These are phyloP conservation scores for Perdita meconis DNA, from an alignment of 2,888 invertebrate genomes.

Conservation along the genomic window DNA sequence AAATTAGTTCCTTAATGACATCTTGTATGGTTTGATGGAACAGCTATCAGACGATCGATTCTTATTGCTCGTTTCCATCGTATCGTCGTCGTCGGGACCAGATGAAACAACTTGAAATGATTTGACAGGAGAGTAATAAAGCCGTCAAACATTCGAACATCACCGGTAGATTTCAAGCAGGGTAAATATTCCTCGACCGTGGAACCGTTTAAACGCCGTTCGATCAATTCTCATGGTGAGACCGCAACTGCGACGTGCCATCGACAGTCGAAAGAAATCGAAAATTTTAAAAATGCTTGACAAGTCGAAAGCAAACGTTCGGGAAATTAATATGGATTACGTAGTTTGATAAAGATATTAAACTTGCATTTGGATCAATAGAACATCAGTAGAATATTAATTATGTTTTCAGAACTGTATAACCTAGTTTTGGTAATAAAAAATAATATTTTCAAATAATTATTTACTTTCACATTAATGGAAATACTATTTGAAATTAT, in stretches of 20 bases:
- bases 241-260: constrained; percentile 54
- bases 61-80: constrained; percentile 17
- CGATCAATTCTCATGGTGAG: constrained; percentile 56
- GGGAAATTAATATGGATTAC: constrained; percentile 32
- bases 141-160: constrained; percentile 31
- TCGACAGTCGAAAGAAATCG: constrained; percentile 50
- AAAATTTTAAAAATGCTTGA: constrained; percentile 58
- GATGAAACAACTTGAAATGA: constrained; percentile 10
- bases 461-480: too few species aligned
- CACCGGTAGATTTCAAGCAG: constrained; percentile 42
- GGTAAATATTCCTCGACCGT: constrained; percentile 50
- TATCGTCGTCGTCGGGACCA: not conserved
- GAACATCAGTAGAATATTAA: too few species aligned
- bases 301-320: not conserved
- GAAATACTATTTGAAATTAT: too few species aligned
- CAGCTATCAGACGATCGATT: not conserved
- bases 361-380: too few species aligned
- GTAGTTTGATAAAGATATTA: not conserved
- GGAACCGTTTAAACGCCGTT: constrained; percentile 47
- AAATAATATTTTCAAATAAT: too few species aligned
- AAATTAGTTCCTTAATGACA: too few species aligned
- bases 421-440: too few species aligned
- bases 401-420: too few species aligned
- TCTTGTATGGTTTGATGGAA: too few species aligned
- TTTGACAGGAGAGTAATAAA: constrained; percentile 44